These are phyloP conservation scores for Drosophila tripunctata DNA, from an alignment of 2,888 invertebrate genomes.

Conservation along the genomic window DNA sequence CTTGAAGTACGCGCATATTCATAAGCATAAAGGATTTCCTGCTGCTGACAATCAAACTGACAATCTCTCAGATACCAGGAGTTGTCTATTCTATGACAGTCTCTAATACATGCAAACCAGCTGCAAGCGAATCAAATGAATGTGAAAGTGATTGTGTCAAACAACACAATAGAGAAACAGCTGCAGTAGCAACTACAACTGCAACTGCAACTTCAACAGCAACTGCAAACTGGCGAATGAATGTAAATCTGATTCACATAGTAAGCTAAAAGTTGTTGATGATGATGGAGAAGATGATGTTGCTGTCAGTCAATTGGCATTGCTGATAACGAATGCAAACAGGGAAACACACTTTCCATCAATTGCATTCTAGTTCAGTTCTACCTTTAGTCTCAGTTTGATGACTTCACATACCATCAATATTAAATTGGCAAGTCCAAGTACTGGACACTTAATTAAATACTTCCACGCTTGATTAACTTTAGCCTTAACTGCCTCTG, in stretches of 20 bases:
- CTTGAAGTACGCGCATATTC: slow-evolving; percentile 61
- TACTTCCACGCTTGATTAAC: slow-evolving; percentile 68
- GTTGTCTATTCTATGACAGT: slow-evolving; percentile 33
- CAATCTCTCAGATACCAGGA: slow-evolving; percentile 38
- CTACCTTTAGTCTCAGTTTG: slow-evolving; percentile 40
- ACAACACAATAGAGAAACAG: slow-evolving; percentile 28
- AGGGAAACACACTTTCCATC: slow-evolving; percentile 27
- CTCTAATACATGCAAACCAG: slow-evolving; percentile 69
- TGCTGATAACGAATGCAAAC: slow-evolving; percentile 69
- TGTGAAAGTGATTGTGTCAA: slow-evolving; percentile 64
- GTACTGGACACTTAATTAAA: slow-evolving; percentile 63
- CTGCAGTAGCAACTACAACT: slow-evolving; percentile 60
- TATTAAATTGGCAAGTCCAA: slow-evolving; percentile 35
- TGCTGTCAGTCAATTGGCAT: slow-evolving; percentile 69
- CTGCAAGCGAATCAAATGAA: slow-evolving; percentile 62
- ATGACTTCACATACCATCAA: slow-evolving; percentile 58
- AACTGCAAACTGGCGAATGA: too few relatives aligned
- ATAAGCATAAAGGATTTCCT: slow-evolving; percentile 69
- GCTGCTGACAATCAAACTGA: slow-evolving; percentile 61
- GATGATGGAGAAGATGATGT: slow-evolving; percentile 27
- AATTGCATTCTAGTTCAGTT: slow-evolving; percentile 10
- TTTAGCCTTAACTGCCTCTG: slow-evolving; percentile 17
- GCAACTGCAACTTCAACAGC: slow-evolving; percentile 61
- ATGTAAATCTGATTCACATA: slow-evolving; percentile 59
- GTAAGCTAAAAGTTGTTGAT: slow-evolving; percentile 16